A percentile compares a stretch with the other conserved stretches of the same genome.
Conservation (phyloP, 2,797 vertebrate genomes). For the Bovichtus variegatus region DNA sequence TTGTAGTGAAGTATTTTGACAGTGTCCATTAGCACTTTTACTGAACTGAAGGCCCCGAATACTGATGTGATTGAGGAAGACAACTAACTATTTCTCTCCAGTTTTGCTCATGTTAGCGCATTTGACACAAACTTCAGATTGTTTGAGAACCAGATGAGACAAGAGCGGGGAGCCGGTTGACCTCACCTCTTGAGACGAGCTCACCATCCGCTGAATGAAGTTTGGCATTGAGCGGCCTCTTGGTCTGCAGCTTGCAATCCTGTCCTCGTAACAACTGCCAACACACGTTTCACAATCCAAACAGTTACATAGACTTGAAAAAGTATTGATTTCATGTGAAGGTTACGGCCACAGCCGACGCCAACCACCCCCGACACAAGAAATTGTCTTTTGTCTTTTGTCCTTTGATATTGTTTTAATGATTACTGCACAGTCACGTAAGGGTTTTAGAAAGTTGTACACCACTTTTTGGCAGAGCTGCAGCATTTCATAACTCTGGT, state of each 20-base stretch:
- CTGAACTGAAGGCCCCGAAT: too few relatives aligned
- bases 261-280: conserved; percentile 60
- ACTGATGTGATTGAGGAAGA: not conserved
- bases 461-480: not conserved
- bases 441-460: not conserved
- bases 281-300: conserved; percentile 13
- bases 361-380: too few relatives aligned
- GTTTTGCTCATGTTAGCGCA: not conserved
- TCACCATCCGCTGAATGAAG: fast-evolving
- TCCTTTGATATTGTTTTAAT: not conserved
- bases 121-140: not conserved
- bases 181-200: conserved; percentile 54
- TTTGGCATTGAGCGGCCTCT: fast-evolving
- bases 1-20: too few relatives aligned
- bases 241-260: fast-evolving
- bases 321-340: not conserved
- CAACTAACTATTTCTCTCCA: not conserved
- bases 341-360: too few relatives aligned
- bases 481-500: not conserved
- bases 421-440: not conserved
- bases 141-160: not conserved
- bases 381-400: not conserved
- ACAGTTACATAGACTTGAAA: not conserved
- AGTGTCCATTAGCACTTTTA: too few relatives aligned
- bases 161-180: not conserved